phyloP scores from a whole-genome alignment of 2,888 invertebrate species.

The Arge pagana region DNA sequence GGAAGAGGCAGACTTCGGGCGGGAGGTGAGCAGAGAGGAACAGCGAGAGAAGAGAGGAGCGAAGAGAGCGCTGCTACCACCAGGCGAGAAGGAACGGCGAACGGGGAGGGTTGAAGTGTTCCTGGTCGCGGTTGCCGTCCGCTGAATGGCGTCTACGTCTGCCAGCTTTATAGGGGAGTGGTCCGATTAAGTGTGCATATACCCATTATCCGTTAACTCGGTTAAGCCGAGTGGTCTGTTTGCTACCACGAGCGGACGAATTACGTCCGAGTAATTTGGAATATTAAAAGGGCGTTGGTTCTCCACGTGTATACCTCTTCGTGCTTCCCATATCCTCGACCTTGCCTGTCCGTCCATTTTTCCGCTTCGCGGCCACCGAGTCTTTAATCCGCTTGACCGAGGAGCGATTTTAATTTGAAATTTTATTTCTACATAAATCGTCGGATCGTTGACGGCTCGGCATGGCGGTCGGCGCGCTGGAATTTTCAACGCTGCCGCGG shows the following conservation, averaged over 20 bases:
- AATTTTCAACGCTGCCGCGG: constrained; percentile 11
- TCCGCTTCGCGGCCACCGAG: background rate
- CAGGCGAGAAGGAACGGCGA: too few species aligned
- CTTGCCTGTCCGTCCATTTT: background rate
- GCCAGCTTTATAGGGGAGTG: constrained; percentile 14
- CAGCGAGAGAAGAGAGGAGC: constrained; percentile 28
- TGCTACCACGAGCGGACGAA: constrained; percentile 10
- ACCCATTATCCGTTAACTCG: constrained; percentile 16
- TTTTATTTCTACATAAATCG: constrained; percentile 18
- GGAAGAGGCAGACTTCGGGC: background rate
- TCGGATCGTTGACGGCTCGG: too few species aligned
- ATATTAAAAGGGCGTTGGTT: constrained; percentile 12
- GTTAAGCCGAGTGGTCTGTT: constrained; percentile 7
- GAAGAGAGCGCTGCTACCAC: constrained; percentile 24
- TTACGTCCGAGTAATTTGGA: constrained; percentile 1
- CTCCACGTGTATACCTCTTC: background rate
- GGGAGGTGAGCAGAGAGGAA: constrained; percentile 15
- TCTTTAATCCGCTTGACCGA: background rate
- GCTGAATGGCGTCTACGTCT: constrained; percentile 10
- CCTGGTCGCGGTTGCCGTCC: too few species aligned
- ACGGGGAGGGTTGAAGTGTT: constrained; percentile 12
- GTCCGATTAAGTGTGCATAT: constrained; percentile 19
- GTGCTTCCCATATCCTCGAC: constrained; percentile 1
- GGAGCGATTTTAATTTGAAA: constrained; percentile 11
- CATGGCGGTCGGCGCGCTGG: constrained; percentile 8